Percentiles rank a stretch among this genome's conserved stretches.
Conservation (phyloP, 2,797 vertebrate species). For the Steatocranus sp. region DNA sequence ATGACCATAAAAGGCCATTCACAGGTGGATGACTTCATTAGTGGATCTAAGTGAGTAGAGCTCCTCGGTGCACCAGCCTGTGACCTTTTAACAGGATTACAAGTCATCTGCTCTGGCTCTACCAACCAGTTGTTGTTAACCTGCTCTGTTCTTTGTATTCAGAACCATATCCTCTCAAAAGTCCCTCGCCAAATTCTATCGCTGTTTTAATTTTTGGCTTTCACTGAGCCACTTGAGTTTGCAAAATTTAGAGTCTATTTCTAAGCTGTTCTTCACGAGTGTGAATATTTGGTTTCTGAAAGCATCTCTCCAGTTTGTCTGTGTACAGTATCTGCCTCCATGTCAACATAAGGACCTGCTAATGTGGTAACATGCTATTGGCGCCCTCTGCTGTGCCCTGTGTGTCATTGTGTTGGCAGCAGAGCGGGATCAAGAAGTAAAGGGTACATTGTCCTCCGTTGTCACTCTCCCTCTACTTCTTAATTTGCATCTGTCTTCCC, state of each 20-base stretch:
- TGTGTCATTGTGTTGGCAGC: constrained; percentile 17
- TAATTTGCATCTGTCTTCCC: constrained; percentile 24
- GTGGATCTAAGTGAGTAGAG: constrained; percentile 17
- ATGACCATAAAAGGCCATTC: constrained; percentile 6
- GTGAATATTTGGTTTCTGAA: neutral
- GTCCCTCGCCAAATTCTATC: neutral
- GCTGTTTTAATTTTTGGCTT: neutral
- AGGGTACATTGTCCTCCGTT: constrained; percentile 1
- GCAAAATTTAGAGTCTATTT: neutral
- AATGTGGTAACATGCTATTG: constrained; percentile 28
- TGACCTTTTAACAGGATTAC: constrained; percentile 62
- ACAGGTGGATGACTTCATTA: constrained; percentile 46
- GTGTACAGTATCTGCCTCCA: constrained; percentile 35
- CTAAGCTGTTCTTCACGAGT: neutral
- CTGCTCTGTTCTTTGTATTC: constrained; percentile 4
- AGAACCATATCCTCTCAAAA: neutral
- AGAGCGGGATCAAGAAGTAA: constrained; percentile 20
- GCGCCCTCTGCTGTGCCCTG: constrained; percentile 57
- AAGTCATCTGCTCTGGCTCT: constrained; percentile 48
- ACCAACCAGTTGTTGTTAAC: constrained; percentile 1
- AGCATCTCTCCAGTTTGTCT: constrained; percentile 19
- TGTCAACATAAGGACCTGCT: constrained; percentile 25
- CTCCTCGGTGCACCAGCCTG: constrained; percentile 23
- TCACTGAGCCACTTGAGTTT: neutral
- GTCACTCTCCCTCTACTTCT: constrained; percentile 26